Percentiles rank a stretch among this genome's conserved stretches.
phyloP scores from a whole-genome alignment of 2,113 vertebrate genomes.

The Amazona guildingii region DNA sequence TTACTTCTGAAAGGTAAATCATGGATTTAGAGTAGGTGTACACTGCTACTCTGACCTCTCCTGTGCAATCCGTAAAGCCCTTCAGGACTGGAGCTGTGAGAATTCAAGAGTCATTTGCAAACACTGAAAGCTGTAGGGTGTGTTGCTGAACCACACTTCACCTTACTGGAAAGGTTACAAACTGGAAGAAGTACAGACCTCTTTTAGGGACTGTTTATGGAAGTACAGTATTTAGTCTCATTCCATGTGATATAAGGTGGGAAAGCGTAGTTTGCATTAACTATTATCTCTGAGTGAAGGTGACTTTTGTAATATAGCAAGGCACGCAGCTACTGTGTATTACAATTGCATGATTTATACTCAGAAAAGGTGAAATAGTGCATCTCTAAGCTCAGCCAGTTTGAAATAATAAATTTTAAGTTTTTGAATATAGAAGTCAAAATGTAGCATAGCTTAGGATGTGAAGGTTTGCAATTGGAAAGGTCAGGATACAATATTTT shows the following conservation, averaged over 20 bases:
- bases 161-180: rapidly evolving
- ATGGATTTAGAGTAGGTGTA: not conserved
- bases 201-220: not conserved
- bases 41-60: not conserved
- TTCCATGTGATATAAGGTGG: rapidly evolving
- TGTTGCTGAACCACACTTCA: rapidly evolving
- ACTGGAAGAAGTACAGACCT: not conserved
- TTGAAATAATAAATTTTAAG: not conserved
- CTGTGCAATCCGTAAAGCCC: not conserved
- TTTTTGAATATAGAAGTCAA: not conserved
- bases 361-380: not conserved
- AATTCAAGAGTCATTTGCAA: not conserved
- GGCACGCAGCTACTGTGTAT: rapidly evolving
- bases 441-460: not conserved
- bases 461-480: not conserved
- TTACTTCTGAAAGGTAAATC: not conserved
- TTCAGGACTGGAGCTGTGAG: not conserved
- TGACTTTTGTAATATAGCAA: not conserved
- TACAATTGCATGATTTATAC: rapidly evolving
- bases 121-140: rapidly evolving
- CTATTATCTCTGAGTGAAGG: not conserved
- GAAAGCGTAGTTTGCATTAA: not conserved
- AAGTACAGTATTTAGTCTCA: rapidly evolving
- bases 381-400: not conserved
- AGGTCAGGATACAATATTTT: not conserved